Evolutionary conservation across 2,113 vertebrate species (phyloP).

Genomic region (Pipra filicauda): DNA sequence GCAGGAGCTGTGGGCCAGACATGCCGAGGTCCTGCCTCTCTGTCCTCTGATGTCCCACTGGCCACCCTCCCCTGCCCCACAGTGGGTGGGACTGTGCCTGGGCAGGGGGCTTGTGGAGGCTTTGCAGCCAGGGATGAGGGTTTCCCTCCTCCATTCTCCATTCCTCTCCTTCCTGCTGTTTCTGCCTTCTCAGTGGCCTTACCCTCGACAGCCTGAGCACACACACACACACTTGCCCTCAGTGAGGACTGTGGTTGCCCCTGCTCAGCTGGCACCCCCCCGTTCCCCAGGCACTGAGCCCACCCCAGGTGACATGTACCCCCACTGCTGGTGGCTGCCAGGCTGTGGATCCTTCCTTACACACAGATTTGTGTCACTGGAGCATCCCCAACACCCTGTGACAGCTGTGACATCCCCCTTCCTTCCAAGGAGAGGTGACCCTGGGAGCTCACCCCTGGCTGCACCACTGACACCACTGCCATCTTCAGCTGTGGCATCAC

Average conservation of each 20-base stretch:
- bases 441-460: neutral
- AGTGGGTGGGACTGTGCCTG: rapidly evolving
- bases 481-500: rapidly evolving
- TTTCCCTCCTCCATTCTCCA: neutral
- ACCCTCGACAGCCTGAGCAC: rapidly evolving
- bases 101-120: rapidly evolving
- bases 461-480: neutral
- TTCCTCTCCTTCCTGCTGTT: neutral
- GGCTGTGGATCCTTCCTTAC: neutral
- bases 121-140: neutral
- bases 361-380: neutral
- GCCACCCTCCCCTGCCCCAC: neutral
- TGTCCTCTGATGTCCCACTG: neutral
- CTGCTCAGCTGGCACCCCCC: neutral
- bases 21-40: rapidly evolving
- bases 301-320: neutral
- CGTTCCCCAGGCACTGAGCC: neutral
- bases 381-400: neutral
- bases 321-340: rapidly evolving
- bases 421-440: neutral
- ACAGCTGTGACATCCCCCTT: neutral
- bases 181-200: neutral
- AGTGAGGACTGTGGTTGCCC: neutral
- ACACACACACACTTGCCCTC: rapidly evolving
- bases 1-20: rapidly evolving